Evolutionary conservation across 2,797 vertebrate genomes (phyloP), one percentile per base, ranked within the genome.

Genomic region (Gephyroberyx darwinii): DNA sequence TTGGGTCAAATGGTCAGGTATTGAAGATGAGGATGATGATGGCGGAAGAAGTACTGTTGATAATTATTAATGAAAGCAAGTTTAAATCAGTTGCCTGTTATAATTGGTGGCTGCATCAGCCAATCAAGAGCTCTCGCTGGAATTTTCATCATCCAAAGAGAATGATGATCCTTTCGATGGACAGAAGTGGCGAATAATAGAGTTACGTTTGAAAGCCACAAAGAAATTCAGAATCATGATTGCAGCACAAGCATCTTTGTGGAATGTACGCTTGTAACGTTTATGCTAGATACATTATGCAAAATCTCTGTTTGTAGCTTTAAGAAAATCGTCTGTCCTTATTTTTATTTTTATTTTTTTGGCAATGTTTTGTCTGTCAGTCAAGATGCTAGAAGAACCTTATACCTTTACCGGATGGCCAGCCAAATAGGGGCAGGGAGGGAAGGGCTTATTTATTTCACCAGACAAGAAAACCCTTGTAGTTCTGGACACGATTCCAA

Each of bases 101-200:
- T 83, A 84, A 79, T 84, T 86, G 89, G 90, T 80, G 92, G 93
- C 92, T 94, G 93, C 91, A 93, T 94, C 93, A 94, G 92, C 93
- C 93, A 70, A 57, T 86, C 63, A 63, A 56, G 67, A 86, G 79
- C 76, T 88, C 82, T 79, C 39, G 82, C 75, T 89, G 88, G 84
- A 91, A 69, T 84, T 83, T 74, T 84, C 74, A 80, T 88, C 77
- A 68, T 88, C 91, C 91, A 91, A 91, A 92, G 89, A 91, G 77
- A 85, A 79, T 19, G 77, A 79, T 71, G 80, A 88, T 75, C 70
- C 68, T 80, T 77, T 70, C 1, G 67, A 67, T 35, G 20, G 83
- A 89, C 69, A 65, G 75, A 86, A 55, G 83, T 76, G 84, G 83
- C 75, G 55, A 75, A 84, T 68, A 65, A 81, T 74, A 37, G 37